Percentiles rank a stretch among this genome's conserved stretches.
phyloP scores from a whole-genome alignment of 2,113 vertebrate species.

The Excalfactoria chinensis region DNA sequence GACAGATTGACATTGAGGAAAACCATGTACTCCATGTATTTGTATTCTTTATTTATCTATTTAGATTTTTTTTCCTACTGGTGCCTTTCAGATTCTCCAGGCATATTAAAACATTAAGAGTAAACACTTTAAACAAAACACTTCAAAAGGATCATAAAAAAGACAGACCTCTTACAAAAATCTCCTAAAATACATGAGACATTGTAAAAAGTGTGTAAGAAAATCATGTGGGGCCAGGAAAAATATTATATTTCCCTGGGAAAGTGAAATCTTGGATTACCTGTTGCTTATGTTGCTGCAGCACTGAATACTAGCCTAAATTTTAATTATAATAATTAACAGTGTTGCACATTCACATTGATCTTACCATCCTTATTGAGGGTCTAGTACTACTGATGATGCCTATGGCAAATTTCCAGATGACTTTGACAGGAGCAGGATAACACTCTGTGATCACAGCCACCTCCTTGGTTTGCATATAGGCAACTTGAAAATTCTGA shows the following conservation, averaged over 20 bases:
- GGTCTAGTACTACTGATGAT: neutral
- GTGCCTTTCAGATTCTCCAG: neutral
- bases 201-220: constrained; percentile 54
- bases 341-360: neutral
- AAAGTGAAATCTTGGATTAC: constrained; percentile 60
- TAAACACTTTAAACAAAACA: constrained; percentile 38
- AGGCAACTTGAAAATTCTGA: neutral
- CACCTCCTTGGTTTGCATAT: neutral
- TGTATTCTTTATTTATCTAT: constrained; percentile 55
- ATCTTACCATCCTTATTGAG: neutral
- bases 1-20: constrained; percentile 40
- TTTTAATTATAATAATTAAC: constrained; percentile 21
- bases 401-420: neutral
- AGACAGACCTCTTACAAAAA: constrained; percentile 16
- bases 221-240: constrained; percentile 50
- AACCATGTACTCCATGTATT: neutral
- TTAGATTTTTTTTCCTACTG: constrained; percentile 20
- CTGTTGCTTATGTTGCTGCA: constrained; percentile 9
- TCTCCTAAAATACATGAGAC: constrained; percentile 38
- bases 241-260: constrained; percentile 57
- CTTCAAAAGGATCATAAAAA: constrained; percentile 41
- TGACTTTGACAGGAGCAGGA: neutral
- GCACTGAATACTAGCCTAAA: neutral
- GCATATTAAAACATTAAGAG: constrained; percentile 41
- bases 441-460: neutral